phyloP scores from a whole-genome alignment of 2,888 invertebrate species.

The Junonia oenone region DNA sequence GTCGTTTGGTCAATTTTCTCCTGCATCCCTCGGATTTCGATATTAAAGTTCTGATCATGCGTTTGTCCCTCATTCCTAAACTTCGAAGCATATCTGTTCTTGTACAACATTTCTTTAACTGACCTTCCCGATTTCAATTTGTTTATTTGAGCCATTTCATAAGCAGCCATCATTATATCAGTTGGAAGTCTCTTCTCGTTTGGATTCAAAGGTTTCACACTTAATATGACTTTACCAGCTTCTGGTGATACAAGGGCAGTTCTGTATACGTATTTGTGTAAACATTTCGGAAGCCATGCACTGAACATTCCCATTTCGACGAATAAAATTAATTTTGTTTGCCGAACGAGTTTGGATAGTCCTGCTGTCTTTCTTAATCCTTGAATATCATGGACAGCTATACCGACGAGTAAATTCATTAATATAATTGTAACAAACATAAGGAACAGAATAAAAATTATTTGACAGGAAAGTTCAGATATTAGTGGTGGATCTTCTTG shows the following conservation, averaged over 20 bases:
- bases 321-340: slow-evolving; percentile 90
- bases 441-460: slow-evolving; percentile 88
- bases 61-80: slow-evolving; percentile 77
- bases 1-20: slow-evolving; percentile 85
- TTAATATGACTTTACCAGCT: slow-evolving; percentile 88
- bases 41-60: slow-evolving; percentile 69
- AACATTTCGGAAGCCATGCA: slow-evolving; percentile 85
- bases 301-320: slow-evolving; percentile 90
- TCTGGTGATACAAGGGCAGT: slow-evolving; percentile 89
- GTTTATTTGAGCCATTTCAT: slow-evolving; percentile 87
- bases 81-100: slow-evolving; percentile 81
- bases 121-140: slow-evolving; percentile 83
- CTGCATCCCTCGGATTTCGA: slow-evolving; percentile 81
- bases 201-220: slow-evolving; percentile 90
- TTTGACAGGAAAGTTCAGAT: slow-evolving; percentile 88
- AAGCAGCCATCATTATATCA: slow-evolving; percentile 88
- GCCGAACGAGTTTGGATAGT: slow-evolving; percentile 88
- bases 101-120: slow-evolving; percentile 79
- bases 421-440: slow-evolving; percentile 91
- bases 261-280: slow-evolving; percentile 87
- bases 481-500: slow-evolving; percentile 85
- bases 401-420: slow-evolving; percentile 92
- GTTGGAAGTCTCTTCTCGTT: slow-evolving; percentile 88
- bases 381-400: slow-evolving; percentile 92
- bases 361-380: slow-evolving; percentile 91